A percentile compares a stretch with the other conserved stretches of the same genome.
These are phyloP conservation scores for Chlorocebus sabaeus DNA, from an alignment of 2,113 vertebrate species.

Conservation along the genomic window DNA sequence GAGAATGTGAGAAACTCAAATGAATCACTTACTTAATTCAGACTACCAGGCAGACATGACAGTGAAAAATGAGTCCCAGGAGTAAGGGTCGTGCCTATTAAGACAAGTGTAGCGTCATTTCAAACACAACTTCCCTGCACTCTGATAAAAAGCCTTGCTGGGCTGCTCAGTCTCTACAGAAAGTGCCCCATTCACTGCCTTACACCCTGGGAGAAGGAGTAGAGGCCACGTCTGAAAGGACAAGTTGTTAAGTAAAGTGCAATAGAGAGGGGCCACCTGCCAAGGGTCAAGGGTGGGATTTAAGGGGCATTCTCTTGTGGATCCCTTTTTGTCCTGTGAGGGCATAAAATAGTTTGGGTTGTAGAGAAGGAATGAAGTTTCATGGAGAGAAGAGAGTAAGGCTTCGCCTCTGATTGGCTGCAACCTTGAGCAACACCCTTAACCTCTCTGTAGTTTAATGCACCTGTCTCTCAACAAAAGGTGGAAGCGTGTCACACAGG, in stretches of 20 bases:
- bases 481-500: not conserved
- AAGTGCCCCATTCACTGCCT: not conserved
- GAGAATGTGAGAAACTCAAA: slow-evolving; percentile 49
- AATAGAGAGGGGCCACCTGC: slow-evolving; percentile 42
- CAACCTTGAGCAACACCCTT: not conserved
- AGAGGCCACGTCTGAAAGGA: slow-evolving; percentile 31
- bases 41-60: slow-evolving; percentile 39
- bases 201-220: not conserved
- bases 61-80: slow-evolving; percentile 40
- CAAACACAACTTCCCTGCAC: not conserved
- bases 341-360: not conserved
- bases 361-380: not conserved
- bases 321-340: not conserved
- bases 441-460: not conserved
- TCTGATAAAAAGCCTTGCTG: not conserved
- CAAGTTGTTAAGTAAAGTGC: slow-evolving; percentile 1
- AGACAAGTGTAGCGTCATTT: slow-evolving; percentile 8
- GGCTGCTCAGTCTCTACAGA: not conserved
- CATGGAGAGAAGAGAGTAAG: not conserved
- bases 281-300: slow-evolving; percentile 28
- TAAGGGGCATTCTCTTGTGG: not conserved
- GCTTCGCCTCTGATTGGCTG: not conserved
- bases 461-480: not conserved
- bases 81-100: slow-evolving; percentile 40
- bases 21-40: slow-evolving; percentile 62